phyloP scores from a whole-genome alignment of 1,140 invertebrate genomes.

The silkworm (Bombyx mori) region ASM3026992v2 NC_085110.1:10562001-10562500 shows the following conservation, averaged over 20 bases:
- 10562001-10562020: conserved; percentile 12
- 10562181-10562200: too few species aligned
- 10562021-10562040: conserved; percentile 7
- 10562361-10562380: conserved; percentile 40
- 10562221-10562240: not conserved
- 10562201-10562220: too few species aligned
- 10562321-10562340: conserved; percentile 27
- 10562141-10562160: too few species aligned
- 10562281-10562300: conserved; percentile 9
- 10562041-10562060: not conserved
- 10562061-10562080: too few species aligned
- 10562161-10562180: too few species aligned
- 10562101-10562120: too few species aligned
- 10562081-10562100: too few species aligned
- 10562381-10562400: conserved; percentile 56
- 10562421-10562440: conserved; percentile 28
- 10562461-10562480: conserved; percentile 62
- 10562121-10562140: too few species aligned
- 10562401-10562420: conserved; percentile 41
- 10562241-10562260: conserved; percentile 1
- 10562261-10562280: conserved; percentile 1
- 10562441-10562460: conserved; percentile 57
- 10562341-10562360: conserved; percentile 22
- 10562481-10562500: conserved; percentile 35
- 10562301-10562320: conserved; percentile 3